phyloP scores from a whole-genome alignment of 2,888 invertebrate genomes.

The Scaptomyza reducta region DNA sequence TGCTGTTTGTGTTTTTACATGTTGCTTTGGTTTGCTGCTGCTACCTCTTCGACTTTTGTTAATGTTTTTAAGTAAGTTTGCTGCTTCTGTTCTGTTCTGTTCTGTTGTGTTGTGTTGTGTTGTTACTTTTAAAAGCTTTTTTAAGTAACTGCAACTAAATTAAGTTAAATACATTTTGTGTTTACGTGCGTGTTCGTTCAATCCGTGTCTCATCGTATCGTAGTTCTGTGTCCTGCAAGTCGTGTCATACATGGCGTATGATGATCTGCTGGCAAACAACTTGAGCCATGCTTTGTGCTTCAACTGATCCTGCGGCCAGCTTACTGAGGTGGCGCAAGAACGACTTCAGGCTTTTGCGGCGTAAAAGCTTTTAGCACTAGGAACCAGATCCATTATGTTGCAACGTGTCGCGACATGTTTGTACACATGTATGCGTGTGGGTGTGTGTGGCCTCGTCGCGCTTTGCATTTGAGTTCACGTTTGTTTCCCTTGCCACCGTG shows the following conservation, averaged over 20 bases:
- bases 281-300: background rate
- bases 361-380: slow-evolving; percentile 27
- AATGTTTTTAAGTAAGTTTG: background rate
- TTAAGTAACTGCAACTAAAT: slow-evolving; percentile 76
- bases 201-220: background rate
- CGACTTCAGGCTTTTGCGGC: background rate
- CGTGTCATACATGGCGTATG: slow-evolving; percentile 34
- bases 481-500: background rate
- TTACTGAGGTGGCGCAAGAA: background rate
- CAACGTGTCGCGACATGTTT: background rate
- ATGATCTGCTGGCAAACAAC: slow-evolving; percentile 16
- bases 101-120: slow-evolving; percentile 8
- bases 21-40: slow-evolving; percentile 6
- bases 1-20: slow-evolving; percentile 24
- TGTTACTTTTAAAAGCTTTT: slow-evolving; percentile 75
- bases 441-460: background rate
- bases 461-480: slow-evolving; percentile 4
- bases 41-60: background rate
- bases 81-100: background rate
- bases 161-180: slow-evolving; percentile 64
- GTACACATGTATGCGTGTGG: background rate
- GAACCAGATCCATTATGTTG: slow-evolving; percentile 5
- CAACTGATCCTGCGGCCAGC: slow-evolving; percentile 5
- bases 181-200: background rate
- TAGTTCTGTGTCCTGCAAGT: slow-evolving; percentile 7